phyloP scores from a whole-genome alignment of 2,797 vertebrate species.

The Pipistrellus pipistrellus region DNA sequence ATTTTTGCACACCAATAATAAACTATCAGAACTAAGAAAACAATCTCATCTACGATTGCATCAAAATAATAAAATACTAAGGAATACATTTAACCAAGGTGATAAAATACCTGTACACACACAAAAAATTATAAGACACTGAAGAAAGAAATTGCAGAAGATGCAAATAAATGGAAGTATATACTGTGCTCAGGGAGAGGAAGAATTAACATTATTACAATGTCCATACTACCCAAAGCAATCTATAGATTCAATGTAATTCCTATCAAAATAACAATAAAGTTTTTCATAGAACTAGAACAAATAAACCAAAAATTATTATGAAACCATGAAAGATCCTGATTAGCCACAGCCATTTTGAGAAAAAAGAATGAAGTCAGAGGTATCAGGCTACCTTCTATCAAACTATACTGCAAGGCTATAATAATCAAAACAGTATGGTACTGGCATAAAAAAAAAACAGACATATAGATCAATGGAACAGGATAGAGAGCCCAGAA shows the following conservation, averaged over 20 bases:
- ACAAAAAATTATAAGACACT: not conserved
- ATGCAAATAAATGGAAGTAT: not conserved
- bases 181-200: not conserved
- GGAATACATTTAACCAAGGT: not conserved
- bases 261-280: not conserved
- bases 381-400: not conserved
- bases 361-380: not conserved
- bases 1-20: not conserved
- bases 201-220: not conserved
- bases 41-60: not conserved
- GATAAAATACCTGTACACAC: not conserved
- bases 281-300: not conserved
- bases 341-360: not conserved
- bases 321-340: not conserved
- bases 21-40: not conserved
- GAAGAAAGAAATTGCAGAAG: not conserved
- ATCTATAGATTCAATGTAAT: not conserved
- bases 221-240: not conserved
- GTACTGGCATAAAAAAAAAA: not conserved
- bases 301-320: not conserved
- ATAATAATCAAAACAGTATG: not conserved
- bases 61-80: not conserved
- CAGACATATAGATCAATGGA: not conserved
- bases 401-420: not conserved
- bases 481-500: not conserved